A percentile compares a stretch with the other conserved stretches of the same genome.
These are phyloP conservation scores for Eumerus sabulonum DNA, from an alignment of 2,888 invertebrate species.

Conservation along the genomic window DNA sequence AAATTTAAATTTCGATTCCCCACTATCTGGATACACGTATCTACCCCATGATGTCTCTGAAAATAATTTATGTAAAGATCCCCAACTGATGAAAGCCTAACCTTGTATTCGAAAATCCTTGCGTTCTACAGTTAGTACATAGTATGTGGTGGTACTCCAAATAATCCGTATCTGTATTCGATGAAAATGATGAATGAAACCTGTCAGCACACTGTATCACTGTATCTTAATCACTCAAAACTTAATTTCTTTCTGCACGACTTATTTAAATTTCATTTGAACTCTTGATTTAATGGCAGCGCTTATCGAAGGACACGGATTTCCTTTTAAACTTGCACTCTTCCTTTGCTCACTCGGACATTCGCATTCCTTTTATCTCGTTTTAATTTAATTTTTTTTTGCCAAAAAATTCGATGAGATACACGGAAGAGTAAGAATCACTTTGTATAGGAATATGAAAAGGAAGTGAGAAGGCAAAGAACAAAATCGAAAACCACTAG, in stretches of 20 bases:
- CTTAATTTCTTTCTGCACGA: constrained; percentile 13
- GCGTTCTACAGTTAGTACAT: too few species aligned
- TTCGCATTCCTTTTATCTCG: constrained; percentile 36
- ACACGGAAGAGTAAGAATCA: not conserved
- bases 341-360: constrained; percentile 17
- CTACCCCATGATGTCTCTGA: too few species aligned
- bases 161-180: constrained; percentile 34
- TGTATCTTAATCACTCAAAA: constrained; percentile 7
- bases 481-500: too few species aligned
- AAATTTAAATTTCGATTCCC: too few species aligned
- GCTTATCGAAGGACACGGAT: constrained; percentile 63
- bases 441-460: constrained; percentile 1
- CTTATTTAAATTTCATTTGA: not conserved
- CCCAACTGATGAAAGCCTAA: too few species aligned
- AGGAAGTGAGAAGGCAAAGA: not conserved
- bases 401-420: constrained; percentile 50
- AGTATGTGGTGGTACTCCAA: not conserved
- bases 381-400: constrained; percentile 62
- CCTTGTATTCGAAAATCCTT: too few species aligned
- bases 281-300: not conserved
- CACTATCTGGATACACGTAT: too few species aligned
- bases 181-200: constrained; percentile 6
- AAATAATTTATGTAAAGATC: too few species aligned
- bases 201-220: constrained; percentile 11
- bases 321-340: constrained; percentile 61